phyloP scores from a whole-genome alignment of 2,888 invertebrate genomes.

The Epiperipatus broadwayi region DNA sequence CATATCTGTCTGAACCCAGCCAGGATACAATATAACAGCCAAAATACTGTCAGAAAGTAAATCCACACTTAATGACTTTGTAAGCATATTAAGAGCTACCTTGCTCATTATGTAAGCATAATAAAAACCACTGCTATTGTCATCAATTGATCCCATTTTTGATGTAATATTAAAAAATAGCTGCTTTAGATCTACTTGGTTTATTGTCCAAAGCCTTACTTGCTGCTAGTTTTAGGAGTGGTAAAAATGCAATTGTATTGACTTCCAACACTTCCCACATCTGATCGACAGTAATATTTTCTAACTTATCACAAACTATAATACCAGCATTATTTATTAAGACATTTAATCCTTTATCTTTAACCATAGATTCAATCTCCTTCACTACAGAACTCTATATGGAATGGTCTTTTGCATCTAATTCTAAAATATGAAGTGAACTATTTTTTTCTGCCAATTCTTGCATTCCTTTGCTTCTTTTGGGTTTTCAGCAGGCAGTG shows the following conservation, averaged over 20 bases:
- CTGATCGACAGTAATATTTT: constrained; percentile 47
- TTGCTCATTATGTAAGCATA: constrained; percentile 74
- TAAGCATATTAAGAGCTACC: constrained; percentile 70
- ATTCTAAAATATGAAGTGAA: constrained; percentile 45
- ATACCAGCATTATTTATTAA: constrained; percentile 73
- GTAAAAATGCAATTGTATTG: constrained; percentile 54
- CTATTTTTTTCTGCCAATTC: constrained; percentile 39
- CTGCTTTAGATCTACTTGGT: constrained; percentile 46
- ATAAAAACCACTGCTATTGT: constrained; percentile 53
- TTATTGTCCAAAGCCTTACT: too few relatives aligned
- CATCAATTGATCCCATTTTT: constrained; percentile 52
- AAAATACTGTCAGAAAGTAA: constrained; percentile 52
- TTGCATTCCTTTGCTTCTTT: constrained; percentile 52
- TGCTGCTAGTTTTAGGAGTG: constrained; percentile 32
- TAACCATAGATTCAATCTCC: constrained; percentile 34
- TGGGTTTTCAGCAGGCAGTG: too few relatives aligned
- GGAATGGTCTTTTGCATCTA: constrained; percentile 47
- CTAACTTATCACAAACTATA: constrained; percentile 49
- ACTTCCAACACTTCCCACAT: constrained; percentile 46
- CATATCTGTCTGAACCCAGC: constrained; percentile 79
- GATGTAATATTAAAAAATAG: constrained; percentile 64
- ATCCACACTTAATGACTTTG: constrained; percentile 62
- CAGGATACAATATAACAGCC: constrained; percentile 58
- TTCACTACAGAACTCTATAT: constrained; percentile 19
- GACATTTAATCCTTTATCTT: constrained; percentile 54